Evolutionary conservation across 2,888 invertebrate genomes (phyloP).

Genomic region (Stenurella melanura): DNA sequence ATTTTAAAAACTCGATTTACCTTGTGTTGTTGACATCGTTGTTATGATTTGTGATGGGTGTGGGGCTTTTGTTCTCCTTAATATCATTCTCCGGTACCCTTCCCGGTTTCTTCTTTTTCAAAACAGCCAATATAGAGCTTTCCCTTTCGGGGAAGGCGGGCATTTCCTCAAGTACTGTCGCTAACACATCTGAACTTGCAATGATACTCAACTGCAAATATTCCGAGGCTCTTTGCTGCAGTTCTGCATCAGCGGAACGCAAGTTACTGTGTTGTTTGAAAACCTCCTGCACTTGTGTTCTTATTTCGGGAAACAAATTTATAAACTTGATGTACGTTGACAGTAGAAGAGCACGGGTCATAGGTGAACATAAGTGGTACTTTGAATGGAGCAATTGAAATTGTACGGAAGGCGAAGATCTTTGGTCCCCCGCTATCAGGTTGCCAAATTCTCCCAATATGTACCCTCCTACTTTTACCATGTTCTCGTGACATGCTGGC

Average conservation of each 20-base stretch:
- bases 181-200: constrained; percentile 96
- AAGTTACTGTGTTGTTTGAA: constrained; percentile 96
- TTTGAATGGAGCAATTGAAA: constrained; percentile 99
- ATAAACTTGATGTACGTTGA: constrained; percentile 99
- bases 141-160: constrained; percentile 99
- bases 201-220: constrained; percentile 97
- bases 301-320: constrained; percentile 99
- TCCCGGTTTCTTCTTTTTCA: constrained; percentile 99
- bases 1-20: constrained; percentile 44
- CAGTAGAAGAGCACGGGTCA: constrained; percentile 95
- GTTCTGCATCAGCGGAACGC: constrained; percentile 97
- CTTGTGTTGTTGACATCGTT: constrained; percentile 74
- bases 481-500: constrained; percentile 99
- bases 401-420: constrained; percentile 97
- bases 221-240: constrained; percentile 98
- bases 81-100: constrained; percentile 92
- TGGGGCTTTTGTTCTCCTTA: constrained; percentile 88
- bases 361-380: constrained; percentile 97
- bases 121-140: constrained; percentile 96
- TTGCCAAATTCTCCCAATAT: constrained; percentile 99
- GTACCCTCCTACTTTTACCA: constrained; percentile 99
- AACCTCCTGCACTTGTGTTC: constrained; percentile 93
- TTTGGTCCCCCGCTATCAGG: constrained; percentile 97
- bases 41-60: constrained; percentile 75
- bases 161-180: constrained; percentile 99